phyloP scores from a whole-genome alignment of 2,797 vertebrate species.

The Darevskia mixta region DNA sequence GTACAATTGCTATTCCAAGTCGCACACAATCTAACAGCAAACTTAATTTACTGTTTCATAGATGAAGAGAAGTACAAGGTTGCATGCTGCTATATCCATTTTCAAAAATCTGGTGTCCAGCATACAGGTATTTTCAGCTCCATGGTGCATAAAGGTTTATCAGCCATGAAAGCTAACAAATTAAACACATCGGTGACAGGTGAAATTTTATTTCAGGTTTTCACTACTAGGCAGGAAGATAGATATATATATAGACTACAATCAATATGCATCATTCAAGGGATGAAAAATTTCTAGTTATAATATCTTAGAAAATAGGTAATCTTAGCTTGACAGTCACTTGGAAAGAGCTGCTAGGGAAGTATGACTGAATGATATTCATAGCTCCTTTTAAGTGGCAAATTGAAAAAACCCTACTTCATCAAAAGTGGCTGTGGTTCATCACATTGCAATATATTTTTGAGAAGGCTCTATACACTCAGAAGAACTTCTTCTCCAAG shows the following conservation, averaged over 20 bases:
- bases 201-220: slow-evolving; percentile 64
- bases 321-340: slow-evolving; percentile 64
- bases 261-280: slow-evolving; percentile 61
- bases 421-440: slow-evolving; percentile 78
- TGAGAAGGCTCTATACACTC: slow-evolving; percentile 70
- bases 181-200: slow-evolving; percentile 29
- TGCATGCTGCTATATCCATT: slow-evolving; percentile 20
- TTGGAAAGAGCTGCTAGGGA: slow-evolving; percentile 75
- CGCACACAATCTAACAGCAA: slow-evolving; percentile 49
- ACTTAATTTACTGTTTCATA: slow-evolving; percentile 21
- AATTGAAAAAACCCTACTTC: slow-evolving; percentile 79
- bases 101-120: slow-evolving; percentile 30
- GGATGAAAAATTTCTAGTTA: slow-evolving; percentile 44
- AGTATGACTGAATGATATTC: slow-evolving; percentile 78
- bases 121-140: slow-evolving; percentile 49
- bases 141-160: slow-evolving; percentile 36
- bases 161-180: slow-evolving; percentile 29
- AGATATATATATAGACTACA: slow-evolving; percentile 63
- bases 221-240: slow-evolving; percentile 53
- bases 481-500: slow-evolving; percentile 56
- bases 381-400: slow-evolving; percentile 78
- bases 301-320: slow-evolving; percentile 74
- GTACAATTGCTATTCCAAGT: slow-evolving; percentile 30
- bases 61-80: slow-evolving; percentile 42
- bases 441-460: slow-evolving; percentile 81